Evolutionary conservation across 2,888 invertebrate genomes (phyloP).

Genomic region (Trilocha varians): DNA sequence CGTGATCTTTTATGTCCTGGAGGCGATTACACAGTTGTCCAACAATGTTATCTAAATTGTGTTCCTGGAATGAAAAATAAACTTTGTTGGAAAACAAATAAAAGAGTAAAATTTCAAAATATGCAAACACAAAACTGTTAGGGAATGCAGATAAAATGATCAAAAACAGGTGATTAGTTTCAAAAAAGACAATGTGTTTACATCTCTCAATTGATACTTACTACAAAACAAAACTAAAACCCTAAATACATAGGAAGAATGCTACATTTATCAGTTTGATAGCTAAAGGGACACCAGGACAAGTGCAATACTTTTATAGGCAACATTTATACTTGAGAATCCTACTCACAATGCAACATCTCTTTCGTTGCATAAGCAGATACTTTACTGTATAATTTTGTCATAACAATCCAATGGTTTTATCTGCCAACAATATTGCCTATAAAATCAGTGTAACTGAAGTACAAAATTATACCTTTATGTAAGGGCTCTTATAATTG

Average conservation of each 20-base stretch:
- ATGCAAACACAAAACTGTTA: slow-evolving; percentile 6
- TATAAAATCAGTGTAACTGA: slow-evolving; percentile 30
- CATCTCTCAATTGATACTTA: neutral
- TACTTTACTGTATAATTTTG: slow-evolving; percentile 5
- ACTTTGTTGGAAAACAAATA: neutral
- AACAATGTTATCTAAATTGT: slow-evolving; percentile 85
- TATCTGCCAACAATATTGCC: slow-evolving; percentile 32
- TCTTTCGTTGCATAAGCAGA: neutral
- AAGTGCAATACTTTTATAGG: slow-evolving; percentile 45
- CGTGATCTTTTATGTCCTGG: slow-evolving; percentile 76
- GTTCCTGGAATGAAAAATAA: slow-evolving; percentile 74
- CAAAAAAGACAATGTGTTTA: neutral
- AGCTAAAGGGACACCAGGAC: slow-evolving; percentile 34
- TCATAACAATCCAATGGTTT: slow-evolving; percentile 11
- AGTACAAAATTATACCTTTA: slow-evolving; percentile 51
- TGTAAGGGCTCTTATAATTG: slow-evolving; percentile 61
- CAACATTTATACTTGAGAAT: slow-evolving; percentile 30
- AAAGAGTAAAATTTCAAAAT: slow-evolving; percentile 1
- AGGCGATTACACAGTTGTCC: slow-evolving; percentile 87
- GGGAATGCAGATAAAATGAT: neutral
- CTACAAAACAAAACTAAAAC: too few species aligned
- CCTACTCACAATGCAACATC: neutral
- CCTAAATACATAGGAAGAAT: slow-evolving; percentile 49
- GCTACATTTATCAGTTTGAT: slow-evolving; percentile 37
- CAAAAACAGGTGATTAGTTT: neutral